Evolutionary conservation across 2,797 vertebrate genomes (phyloP), one percentile per base, ranked within the genome.

Genomic region (Erpetoichthys calabaricus): DNA sequence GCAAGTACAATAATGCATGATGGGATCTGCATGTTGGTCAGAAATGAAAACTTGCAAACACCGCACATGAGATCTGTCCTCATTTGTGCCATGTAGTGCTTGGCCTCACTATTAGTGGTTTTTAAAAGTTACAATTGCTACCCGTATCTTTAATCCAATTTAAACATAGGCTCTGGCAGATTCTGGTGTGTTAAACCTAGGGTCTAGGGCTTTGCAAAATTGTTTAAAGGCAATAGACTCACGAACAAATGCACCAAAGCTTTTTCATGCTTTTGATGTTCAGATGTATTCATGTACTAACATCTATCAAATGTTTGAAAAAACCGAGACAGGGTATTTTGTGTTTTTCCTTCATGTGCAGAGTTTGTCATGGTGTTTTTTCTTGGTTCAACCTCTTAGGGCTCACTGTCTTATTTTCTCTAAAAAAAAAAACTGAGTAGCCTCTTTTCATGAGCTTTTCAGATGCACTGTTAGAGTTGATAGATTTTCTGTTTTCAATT

Each of bases 31-130:
- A 53, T 60, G 51, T 3, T 45, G 62, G 42, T 6, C 47, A 52
- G 57, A 63, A 52, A 7, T 60, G 65, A 62, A 67, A 63, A 55
- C 60, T 64, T n/a, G 59, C 63, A 42, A 60, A 61, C 49, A 64
- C 53, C 54, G 53, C 60, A n/a, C 53, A 60, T 51, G 62, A 47
- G 45, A 58, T 62, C 58, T 60, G 59, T 56, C 65, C 62, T 56
- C 43, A 62, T 53, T 63, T 65, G 56, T 45, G 57, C 60, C 60
- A 62, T 61, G 60, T 62, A 44, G 64, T 52, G 62, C 62, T 62
- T 3, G 64, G 41, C 44, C 45, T 64, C 45, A 67, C 7, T 53
- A 6, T 47, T 49, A 49, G 47, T 4, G 47, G 47, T 7, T 49
- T 49, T 6, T 49, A 49, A 49, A 3, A 7, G 7, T 49, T 49